These are phyloP conservation scores for Melanotaenia boesemani DNA, from an alignment of 2,797 vertebrate genomes.

Conservation along the genomic window DNA sequence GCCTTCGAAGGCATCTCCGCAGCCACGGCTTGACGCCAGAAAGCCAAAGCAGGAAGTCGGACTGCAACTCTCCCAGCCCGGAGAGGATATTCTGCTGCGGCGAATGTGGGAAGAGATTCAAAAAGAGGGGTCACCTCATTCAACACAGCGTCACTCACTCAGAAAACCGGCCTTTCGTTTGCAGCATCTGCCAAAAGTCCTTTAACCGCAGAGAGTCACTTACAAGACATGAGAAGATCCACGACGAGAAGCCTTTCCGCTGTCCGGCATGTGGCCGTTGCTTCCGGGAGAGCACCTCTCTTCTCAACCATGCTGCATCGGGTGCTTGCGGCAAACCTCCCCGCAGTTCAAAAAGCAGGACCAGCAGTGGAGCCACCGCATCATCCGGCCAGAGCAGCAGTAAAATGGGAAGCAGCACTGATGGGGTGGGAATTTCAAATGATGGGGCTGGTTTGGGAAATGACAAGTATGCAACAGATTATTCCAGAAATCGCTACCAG, in stretches of 20 bases:
- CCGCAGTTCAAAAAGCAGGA: conserved; percentile 75
- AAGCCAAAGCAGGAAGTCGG: conserved; percentile 75
- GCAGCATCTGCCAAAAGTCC: conserved; percentile 90
- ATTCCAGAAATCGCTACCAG: conserved; percentile 83
- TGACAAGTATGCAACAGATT: conserved; percentile 80
- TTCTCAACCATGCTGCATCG: conserved; percentile 86
- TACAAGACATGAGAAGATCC: conserved; percentile 93
- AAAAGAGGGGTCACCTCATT: conserved; percentile 93
- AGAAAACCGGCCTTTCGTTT: conserved; percentile 90
- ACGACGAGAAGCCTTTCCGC: conserved; percentile 90
- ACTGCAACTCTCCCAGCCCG: conserved; percentile 83
- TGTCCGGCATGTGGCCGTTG: conserved; percentile 91
- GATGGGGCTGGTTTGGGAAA: conserved; percentile 58
- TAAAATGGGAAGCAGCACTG: conserved; percentile 67
- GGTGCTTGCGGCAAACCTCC: conserved; percentile 86
- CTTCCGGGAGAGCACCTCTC: conserved; percentile 86
- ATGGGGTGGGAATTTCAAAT: conserved; percentile 62
- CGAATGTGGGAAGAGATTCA: conserved; percentile 92
- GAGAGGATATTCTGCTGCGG: conserved; percentile 90
- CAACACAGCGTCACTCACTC: conserved; percentile 94
- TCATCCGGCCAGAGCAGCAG: conserved; percentile 55
- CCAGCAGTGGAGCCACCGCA: conserved; percentile 33
- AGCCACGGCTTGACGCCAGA: conserved; percentile 88
- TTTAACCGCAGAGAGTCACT: conserved; percentile 95
- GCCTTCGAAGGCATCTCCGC: conserved; percentile 92